Base-by-base conservation (phyloP, 2,888 invertebrate genomes). In the Cosmopolites sordidus region DNA sequence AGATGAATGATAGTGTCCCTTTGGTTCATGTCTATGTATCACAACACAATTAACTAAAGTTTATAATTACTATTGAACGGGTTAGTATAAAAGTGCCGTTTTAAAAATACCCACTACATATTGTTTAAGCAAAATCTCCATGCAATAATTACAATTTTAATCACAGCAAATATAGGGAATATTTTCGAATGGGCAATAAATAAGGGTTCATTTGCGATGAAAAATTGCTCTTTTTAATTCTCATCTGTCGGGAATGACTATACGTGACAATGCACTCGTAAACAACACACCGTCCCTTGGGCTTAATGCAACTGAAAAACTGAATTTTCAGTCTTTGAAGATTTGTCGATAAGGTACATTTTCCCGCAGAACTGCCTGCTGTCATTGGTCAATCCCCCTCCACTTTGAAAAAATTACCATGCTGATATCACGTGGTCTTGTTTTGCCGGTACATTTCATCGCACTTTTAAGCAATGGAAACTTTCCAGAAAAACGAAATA, bases 1-100 rank as follows among this genome's bases (percentile, higher is more conserved):
- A 95, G 84, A 79, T 95, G 94, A 77, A 94, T 92, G 66, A 93
- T 83, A 64, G 92, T 91, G 78, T 93, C 92, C 76, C 81, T 82
- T 75, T 87, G 86, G 80, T 83, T 82, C 86, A 85, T 86, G 61
- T 69, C 71, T 69, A 6, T 15, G 3, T 16, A 40, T 40, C 40
- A 40, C 40, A 40, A 40, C 40, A 40, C 15, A 16, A 40, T 9
- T 12, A 6, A 27, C 5, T 27, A 6, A 6, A 27, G 27, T 27
- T 27, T 27, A 12, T 33, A 6, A 33, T 33, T 33, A n/a, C 22
- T n/a, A 33, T 33, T 33, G 12, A 9, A 12, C 33, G 33, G 33
- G 3, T 33, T 12, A 12, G 11, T 11, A 12, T 3, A n/a, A 33
- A 33, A 11, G 33, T 33, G 3, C 33, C 5, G 4, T 33, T 4